Conservation (phyloP, 1,140 invertebrate genomes). For the Wasmannia auropunctata region DNA sequence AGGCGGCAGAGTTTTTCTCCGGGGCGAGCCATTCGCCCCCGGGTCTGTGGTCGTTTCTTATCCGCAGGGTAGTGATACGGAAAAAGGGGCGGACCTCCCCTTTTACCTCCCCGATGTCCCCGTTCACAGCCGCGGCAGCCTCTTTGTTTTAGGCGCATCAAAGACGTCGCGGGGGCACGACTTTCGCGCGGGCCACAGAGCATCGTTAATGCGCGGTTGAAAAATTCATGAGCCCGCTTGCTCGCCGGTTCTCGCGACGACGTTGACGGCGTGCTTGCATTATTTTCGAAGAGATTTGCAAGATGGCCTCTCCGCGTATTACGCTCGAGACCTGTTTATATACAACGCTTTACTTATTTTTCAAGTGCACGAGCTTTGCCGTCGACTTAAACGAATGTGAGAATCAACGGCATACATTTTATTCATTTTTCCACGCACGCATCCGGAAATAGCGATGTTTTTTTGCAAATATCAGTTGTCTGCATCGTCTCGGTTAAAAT, state of each 20-base stretch:
- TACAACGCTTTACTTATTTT: neutral
- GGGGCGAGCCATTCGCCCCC: slow-evolving; percentile 33
- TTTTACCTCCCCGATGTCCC: neutral
- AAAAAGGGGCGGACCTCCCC: slow-evolving; percentile 8
- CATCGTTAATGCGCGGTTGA: slow-evolving; percentile 47
- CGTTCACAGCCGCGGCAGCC: neutral
- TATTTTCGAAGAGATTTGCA: slow-evolving; percentile 35
- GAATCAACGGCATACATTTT: neutral
- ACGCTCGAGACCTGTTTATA: neutral
- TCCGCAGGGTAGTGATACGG: neutral
- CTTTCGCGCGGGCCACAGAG: slow-evolving; percentile 19
- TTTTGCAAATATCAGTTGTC: neutral
- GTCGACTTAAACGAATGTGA: neutral
- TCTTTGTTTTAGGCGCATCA: slow-evolving; percentile 44
- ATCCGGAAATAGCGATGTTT: neutral
- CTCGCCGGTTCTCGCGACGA: slow-evolving; percentile 8
- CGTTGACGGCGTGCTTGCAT: slow-evolving; percentile 14
- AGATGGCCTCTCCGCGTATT: slow-evolving; percentile 12
- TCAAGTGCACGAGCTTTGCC: neutral
- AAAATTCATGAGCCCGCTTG: slow-evolving; percentile 45
- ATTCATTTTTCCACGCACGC: neutral
- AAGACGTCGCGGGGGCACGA: slow-evolving; percentile 22
- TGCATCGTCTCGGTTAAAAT: neutral
- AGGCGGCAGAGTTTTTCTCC: slow-evolving; percentile 28
- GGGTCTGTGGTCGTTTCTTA: slow-evolving; percentile 47